Percentiles rank a stretch among this genome's conserved stretches.
Evolutionary conservation across 2,797 vertebrate species (phyloP).

Genomic region (Urosaurus nigricauda): DNA sequence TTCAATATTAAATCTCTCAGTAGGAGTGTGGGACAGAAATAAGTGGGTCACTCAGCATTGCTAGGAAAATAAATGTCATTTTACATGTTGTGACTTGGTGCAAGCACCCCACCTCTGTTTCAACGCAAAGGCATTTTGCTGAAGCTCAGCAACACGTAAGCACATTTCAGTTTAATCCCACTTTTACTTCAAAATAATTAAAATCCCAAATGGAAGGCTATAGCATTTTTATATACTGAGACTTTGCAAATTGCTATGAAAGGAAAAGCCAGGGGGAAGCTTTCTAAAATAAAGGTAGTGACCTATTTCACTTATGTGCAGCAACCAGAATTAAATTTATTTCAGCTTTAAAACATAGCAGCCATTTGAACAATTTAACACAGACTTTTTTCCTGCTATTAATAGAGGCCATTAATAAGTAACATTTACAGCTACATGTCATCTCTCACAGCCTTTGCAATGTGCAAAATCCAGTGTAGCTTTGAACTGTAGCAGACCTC

Average conservation of each 20-base stretch:
- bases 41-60: conserved; percentile 44
- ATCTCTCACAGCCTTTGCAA: conserved; percentile 43
- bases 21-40: conserved; percentile 44
- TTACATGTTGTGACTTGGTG: conserved; percentile 38
- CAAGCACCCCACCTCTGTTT: conserved; percentile 44
- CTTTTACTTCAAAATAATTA: conserved; percentile 40
- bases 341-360: conserved; percentile 62
- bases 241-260: conserved; percentile 46
- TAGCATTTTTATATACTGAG: conserved; percentile 50
- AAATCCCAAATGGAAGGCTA: conserved; percentile 39
- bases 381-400: conserved; percentile 47
- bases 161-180: conserved; percentile 51
- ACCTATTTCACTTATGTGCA: conserved; percentile 60
- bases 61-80: conserved; percentile 65
- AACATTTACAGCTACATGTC: conserved; percentile 54
- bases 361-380: conserved; percentile 68
- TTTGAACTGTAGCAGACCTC: conserved; percentile 50
- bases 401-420: conserved; percentile 63
- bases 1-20: conserved; percentile 55
- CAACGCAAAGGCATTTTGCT: conserved; percentile 46
- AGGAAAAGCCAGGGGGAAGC: conserved; percentile 32
- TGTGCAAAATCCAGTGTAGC: conserved; percentile 7
- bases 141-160: conserved; percentile 52
- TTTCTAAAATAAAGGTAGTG: conserved; percentile 46
- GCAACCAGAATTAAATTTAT: conserved; percentile 61